phyloP scores from a whole-genome alignment of 2,888 invertebrate species.

The Petrolisthes cinctipes region DNA sequence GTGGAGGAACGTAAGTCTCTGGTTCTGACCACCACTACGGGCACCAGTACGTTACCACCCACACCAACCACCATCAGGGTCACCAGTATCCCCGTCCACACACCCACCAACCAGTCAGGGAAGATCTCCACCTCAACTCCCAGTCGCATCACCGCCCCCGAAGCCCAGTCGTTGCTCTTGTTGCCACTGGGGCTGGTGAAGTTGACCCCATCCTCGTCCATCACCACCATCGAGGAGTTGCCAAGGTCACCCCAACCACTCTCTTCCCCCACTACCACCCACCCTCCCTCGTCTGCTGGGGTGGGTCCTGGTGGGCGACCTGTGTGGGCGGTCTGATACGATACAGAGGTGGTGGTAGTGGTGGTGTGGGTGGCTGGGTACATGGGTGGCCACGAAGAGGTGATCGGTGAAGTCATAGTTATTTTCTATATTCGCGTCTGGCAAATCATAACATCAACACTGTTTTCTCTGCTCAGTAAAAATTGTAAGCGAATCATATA shows the following conservation, averaged over 20 bases:
- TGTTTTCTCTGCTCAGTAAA: too few relatives aligned
- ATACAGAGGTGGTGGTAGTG: conserved; percentile 17
- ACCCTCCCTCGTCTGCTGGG: not conserved
- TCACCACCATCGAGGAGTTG: conserved; percentile 31
- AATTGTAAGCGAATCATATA: too few relatives aligned
- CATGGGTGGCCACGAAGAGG: too few relatives aligned
- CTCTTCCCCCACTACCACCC: conserved; percentile 11
- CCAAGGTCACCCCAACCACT: conserved; percentile 12
- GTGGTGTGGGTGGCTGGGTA: not conserved
- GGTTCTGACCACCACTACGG: conserved; percentile 89
- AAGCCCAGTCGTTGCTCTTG: conserved; percentile 5
- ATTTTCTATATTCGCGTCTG: too few relatives aligned
- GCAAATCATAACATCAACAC: too few relatives aligned
- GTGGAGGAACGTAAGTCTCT: conserved; percentile 95
- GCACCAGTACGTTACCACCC: conserved; percentile 93
- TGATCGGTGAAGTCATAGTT: too few relatives aligned
- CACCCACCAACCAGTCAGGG: conserved; percentile 80
- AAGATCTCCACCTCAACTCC: conserved; percentile 69
- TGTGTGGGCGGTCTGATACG: conserved; percentile 33
- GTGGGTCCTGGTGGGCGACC: conserved; percentile 32
- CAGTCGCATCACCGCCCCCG: conserved; percentile 17
- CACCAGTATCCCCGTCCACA: conserved; percentile 78
- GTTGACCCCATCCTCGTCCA: conserved; percentile 25
- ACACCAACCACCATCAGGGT: conserved; percentile 92
- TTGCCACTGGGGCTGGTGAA: conserved; percentile 8